phyloP scores from a whole-genome alignment of 2,797 vertebrate genomes.

The Australoheros facetus region DNA sequence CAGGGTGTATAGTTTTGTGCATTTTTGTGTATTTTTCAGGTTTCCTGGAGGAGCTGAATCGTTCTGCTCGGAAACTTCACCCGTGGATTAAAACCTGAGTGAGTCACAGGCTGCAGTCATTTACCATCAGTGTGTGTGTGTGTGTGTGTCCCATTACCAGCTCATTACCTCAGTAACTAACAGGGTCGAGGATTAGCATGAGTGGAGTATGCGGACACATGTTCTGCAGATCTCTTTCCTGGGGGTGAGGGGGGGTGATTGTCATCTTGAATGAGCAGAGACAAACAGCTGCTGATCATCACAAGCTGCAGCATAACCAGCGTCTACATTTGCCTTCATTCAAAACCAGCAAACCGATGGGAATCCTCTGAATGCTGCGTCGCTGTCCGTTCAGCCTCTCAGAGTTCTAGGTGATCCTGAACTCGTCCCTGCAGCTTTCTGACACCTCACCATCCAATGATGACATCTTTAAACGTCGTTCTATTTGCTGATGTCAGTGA shows the following conservation, averaged over 20 bases:
- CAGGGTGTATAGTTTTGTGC: rapidly evolving
- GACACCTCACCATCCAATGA: not conserved
- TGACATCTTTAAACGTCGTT: not conserved
- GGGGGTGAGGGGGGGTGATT: not conserved
- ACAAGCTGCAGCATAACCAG: not conserved
- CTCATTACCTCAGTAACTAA: not conserved
- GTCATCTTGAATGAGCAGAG: not conserved
- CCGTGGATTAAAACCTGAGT: constrained; percentile 9
- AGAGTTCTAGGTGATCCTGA: not conserved
- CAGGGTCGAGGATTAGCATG: not conserved
- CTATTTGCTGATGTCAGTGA: not conserved
- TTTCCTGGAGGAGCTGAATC: not conserved
- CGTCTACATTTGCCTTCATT: not conserved
- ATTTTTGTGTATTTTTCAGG: too few relatives aligned
- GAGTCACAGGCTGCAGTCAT: constrained; percentile 33
- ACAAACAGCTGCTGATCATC: not conserved
- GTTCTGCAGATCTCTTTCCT: not conserved
- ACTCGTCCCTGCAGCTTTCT: not conserved
- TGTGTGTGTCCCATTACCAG: not conserved
- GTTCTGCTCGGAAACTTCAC: constrained; percentile 17
- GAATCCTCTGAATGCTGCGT: not conserved
- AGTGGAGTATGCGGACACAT: not conserved
- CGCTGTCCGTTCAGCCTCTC: too few relatives aligned
- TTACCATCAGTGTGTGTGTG: not conserved
- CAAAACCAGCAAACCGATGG: not conserved